These are phyloP conservation scores for Ahaetulla prasina DNA, from an alignment of 2,113 vertebrate species.

Conservation along the genomic window DNA sequence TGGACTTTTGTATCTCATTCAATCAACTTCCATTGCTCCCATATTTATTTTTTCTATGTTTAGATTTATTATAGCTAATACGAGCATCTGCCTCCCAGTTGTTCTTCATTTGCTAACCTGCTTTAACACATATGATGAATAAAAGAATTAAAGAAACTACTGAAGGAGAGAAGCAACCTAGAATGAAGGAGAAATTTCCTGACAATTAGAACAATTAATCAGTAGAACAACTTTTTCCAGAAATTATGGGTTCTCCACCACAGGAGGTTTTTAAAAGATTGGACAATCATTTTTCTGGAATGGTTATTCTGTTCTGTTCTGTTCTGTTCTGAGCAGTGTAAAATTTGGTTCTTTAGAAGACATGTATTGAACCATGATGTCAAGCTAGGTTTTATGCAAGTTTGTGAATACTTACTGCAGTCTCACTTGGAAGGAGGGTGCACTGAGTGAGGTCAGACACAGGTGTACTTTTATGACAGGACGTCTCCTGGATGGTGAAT, in stretches of 20 bases:
- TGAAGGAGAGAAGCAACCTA: too few species aligned
- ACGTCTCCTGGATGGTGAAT: conserved; percentile 63
- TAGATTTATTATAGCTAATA: neutral
- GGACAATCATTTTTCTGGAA: too few species aligned
- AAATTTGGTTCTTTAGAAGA: neutral
- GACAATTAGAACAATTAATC: too few species aligned
- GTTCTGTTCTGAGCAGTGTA: neutral
- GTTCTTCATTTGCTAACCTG: neutral
- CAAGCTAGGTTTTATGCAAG: neutral
- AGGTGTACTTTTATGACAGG: conserved; percentile 25
- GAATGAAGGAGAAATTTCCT: too few species aligned
- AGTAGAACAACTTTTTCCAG: too few species aligned
- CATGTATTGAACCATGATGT: neutral
- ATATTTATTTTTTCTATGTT: neutral
- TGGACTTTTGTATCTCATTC: too few species aligned
- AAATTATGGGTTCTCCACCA: too few species aligned
- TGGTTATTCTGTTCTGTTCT: too few species aligned
- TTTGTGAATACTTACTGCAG: conserved; percentile 42
- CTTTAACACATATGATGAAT: neutral
- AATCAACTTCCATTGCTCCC: neutral
- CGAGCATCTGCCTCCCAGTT: neutral
- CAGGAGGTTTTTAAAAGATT: too few species aligned
- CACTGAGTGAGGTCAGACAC: conserved; percentile 32
- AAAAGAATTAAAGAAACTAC: neutral
- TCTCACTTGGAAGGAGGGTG: conserved; percentile 23